Evolutionary conservation across 1,140 invertebrate species (phyloP).

Genomic region (Zaprionus africanus): DNA sequence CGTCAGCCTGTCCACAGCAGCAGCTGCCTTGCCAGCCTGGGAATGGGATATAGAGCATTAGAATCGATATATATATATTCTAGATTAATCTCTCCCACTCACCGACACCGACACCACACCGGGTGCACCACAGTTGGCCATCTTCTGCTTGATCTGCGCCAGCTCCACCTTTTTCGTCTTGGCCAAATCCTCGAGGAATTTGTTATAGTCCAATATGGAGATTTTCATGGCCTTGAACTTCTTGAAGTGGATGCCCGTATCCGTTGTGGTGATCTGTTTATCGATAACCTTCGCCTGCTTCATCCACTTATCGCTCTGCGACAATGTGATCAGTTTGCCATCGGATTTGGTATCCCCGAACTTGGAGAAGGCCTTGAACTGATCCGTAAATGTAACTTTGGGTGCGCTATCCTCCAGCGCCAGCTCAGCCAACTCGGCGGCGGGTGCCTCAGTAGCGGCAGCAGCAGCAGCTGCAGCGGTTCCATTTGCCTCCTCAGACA

Average conservation of each 20-base stretch:
- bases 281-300: conserved; percentile 97
- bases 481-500: conserved; percentile 76
- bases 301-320: conserved; percentile 97
- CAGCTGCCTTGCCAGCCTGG: conserved; percentile 88
- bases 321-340: conserved; percentile 93
- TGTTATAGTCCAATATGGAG: conserved; percentile 90
- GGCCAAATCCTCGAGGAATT: conserved; percentile 92
- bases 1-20: conserved; percentile 93
- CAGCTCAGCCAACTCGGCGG: conserved; percentile 70
- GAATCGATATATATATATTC: background rate
- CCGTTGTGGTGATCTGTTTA: conserved; percentile 95
- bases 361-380: conserved; percentile 91
- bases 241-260: conserved; percentile 95
- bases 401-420: conserved; percentile 71
- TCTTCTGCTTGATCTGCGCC: conserved; percentile 90
- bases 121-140: conserved; percentile 91
- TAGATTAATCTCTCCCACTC: conserved; percentile 38
- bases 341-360: conserved; percentile 95
- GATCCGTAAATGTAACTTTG: conserved; percentile 84
- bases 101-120: conserved; percentile 86
- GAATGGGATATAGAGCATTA: background rate
- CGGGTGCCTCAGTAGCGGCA: conserved; percentile 65
- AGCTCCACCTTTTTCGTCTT: conserved; percentile 92
- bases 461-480: conserved; percentile 48
- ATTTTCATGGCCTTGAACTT: conserved; percentile 93